phyloP scores from a whole-genome alignment of 2,888 invertebrate species.

The Agrochola macilenta region DNA sequence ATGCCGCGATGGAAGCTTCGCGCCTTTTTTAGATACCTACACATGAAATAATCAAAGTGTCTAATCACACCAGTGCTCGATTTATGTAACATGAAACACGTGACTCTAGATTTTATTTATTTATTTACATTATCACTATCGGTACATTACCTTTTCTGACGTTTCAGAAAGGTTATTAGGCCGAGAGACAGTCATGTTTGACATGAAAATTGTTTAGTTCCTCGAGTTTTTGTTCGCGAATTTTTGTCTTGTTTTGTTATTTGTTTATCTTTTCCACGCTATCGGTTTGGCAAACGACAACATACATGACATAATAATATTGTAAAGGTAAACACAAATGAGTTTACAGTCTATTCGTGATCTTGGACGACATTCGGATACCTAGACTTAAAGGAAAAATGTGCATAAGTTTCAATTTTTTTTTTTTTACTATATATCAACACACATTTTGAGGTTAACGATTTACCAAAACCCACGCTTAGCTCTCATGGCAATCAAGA shows the following conservation, averaged over 20 bases:
- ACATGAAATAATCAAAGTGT: constrained; percentile 69
- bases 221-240: constrained; percentile 22
- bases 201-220: constrained; percentile 26
- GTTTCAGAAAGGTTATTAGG: constrained; percentile 7
- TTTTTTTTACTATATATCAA: constrained; percentile 6
- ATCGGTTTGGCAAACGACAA: constrained; percentile 52
- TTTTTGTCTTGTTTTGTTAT: constrained; percentile 55
- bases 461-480: constrained; percentile 33
- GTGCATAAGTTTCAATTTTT: neutral
- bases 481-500: constrained; percentile 34
- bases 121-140: constrained; percentile 33
- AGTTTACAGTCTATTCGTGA: constrained; percentile 17
- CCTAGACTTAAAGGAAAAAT: constrained; percentile 8
- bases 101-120: constrained; percentile 37
- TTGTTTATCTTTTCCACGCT: constrained; percentile 57
- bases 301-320: constrained; percentile 44
- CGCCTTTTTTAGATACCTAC: constrained; percentile 84
- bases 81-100: constrained; percentile 46
- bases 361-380: constrained; percentile 33
- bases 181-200: neutral
- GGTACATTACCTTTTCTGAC: constrained; percentile 9
- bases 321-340: constrained; percentile 32
- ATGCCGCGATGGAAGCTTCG: constrained; percentile 83
- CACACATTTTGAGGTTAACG: constrained; percentile 36
- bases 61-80: constrained; percentile 51